Conservation (phyloP, 1,140 invertebrate genomes). For the Triops longicaudatus region DNA sequence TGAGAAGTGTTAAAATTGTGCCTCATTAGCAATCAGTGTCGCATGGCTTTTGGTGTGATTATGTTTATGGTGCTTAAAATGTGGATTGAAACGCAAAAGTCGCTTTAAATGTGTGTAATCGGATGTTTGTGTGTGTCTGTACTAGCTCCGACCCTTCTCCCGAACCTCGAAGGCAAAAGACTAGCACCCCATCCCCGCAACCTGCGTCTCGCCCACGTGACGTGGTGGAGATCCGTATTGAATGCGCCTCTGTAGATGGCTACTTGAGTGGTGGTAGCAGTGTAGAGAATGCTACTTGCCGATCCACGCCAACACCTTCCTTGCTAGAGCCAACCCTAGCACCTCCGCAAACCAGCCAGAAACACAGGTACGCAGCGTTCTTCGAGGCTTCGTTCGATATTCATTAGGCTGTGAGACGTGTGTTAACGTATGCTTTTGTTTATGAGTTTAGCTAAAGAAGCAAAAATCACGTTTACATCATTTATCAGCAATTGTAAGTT, state of each 20-base stretch:
- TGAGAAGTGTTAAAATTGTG: background rate
- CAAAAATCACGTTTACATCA: too few species aligned
- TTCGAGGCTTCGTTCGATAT: background rate
- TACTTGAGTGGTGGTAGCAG: conserved; percentile 12
- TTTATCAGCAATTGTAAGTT: too few species aligned
- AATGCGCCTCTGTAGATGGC: conserved; percentile 32
- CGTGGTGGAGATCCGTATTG: conserved; percentile 33
- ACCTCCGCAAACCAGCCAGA: background rate
- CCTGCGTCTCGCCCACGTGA: background rate
- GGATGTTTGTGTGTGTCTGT: conserved; percentile 2
- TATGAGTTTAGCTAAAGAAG: too few species aligned
- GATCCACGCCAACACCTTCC: background rate
- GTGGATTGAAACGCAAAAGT: background rate
- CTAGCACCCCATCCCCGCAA: background rate
- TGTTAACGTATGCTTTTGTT: too few species aligned
- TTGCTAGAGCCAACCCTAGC: background rate
- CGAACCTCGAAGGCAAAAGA: background rate
- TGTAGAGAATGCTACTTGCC: background rate
- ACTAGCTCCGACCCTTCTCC: background rate
- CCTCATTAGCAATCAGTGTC: background rate
- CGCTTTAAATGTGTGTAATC: background rate
- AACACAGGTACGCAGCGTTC: background rate
- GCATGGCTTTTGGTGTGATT: background rate
- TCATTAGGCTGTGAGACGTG: background rate
- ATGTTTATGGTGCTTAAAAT: background rate